Evolutionary conservation across 1,140 invertebrate genomes (phyloP), one percentile per base, ranked within the genome.

Genomic region (Drosophila ficusphila): DNA sequence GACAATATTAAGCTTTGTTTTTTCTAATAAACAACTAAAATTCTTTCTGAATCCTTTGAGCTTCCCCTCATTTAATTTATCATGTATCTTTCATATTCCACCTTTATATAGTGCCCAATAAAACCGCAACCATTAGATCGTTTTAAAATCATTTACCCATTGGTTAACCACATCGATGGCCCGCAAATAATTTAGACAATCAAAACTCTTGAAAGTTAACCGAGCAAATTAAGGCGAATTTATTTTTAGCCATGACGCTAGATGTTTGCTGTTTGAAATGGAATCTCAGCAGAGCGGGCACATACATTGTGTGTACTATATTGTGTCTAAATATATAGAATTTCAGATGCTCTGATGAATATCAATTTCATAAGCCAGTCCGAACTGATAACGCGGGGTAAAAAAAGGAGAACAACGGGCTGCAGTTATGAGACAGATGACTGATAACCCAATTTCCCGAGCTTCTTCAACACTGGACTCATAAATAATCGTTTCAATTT

Each of bases 401-500:
- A 74, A 3, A 41, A 36, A 81, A 85, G 39, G 72, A 82, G 58
- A 57, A 68, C 52, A 70, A 60, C 36, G 69, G 52, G 67, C 39
- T 60, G 48, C 57, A 61, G 58, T 34, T 75, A 57, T 74, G 69
- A 60, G 58, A 79, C 60, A 70, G 78, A 82, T 85, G 76, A 79
- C 73, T 86, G 81, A 88, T 86, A 86, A 88, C 81, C 81, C 73
- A 86, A 86, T 86, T 86, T 88, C 72, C 73, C 61, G 51, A 41
- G 77, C 60, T 77, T 51, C 62, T 62, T 34, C 42, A 18, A 47
- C 78, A 56, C 33, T 56, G 19, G 18, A n/a, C 73, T 52, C 57
- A 79, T 60, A 86, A 86, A 88, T 86, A 88, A 86, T 88, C 77
- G 54, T 70, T 86, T 86, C 79, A 86, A 86, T 88, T 85, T 79